A percentile compares a stretch with the other conserved stretches of the same genome.
phyloP scores from a whole-genome alignment of 1,140 invertebrate species.

The Drosophila mayri region DNA sequence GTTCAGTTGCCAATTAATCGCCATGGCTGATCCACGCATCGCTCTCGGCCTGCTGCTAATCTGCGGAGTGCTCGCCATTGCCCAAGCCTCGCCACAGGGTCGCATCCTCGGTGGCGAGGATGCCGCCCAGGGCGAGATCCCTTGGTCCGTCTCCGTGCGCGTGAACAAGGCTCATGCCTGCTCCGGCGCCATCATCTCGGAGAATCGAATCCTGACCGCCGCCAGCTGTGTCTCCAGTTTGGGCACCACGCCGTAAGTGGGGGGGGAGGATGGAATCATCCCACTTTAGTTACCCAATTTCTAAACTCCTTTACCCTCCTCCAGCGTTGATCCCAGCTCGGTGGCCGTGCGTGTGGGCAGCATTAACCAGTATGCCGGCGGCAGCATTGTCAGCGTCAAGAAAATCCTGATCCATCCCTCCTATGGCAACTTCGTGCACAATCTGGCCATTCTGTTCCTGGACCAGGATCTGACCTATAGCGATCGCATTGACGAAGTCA shows the following conservation, averaged over 20 bases:
- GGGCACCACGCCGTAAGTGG: constrained; percentile 63
- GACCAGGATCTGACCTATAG: constrained; percentile 63
- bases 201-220: constrained; percentile 54
- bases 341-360: constrained; percentile 69
- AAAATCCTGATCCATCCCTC: constrained; percentile 79
- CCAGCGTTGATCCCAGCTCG: constrained; percentile 30
- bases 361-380: constrained; percentile 78
- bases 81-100: constrained; percentile 37
- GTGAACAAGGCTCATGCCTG: constrained; percentile 63
- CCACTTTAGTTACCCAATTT: no score
- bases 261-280: fast-evolving
- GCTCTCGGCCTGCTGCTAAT: constrained; percentile 34
- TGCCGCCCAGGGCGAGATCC: constrained; percentile 47
- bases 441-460: constrained; percentile 85
- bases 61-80: constrained; percentile 22
- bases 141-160: constrained; percentile 68
- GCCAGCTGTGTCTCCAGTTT: constrained; percentile 66
- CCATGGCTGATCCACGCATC: constrained; percentile 63
- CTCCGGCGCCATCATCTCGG: constrained; percentile 39
- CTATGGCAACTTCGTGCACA: constrained; percentile 84
- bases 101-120: constrained; percentile 70
- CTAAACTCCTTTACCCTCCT: not conserved
- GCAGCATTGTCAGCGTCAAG: constrained; percentile 47
- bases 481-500: constrained; percentile 73
- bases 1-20: constrained; percentile 69